Evolutionary conservation across 2,113 vertebrate species (phyloP).

Genomic region (Pitta sordida): DNA sequence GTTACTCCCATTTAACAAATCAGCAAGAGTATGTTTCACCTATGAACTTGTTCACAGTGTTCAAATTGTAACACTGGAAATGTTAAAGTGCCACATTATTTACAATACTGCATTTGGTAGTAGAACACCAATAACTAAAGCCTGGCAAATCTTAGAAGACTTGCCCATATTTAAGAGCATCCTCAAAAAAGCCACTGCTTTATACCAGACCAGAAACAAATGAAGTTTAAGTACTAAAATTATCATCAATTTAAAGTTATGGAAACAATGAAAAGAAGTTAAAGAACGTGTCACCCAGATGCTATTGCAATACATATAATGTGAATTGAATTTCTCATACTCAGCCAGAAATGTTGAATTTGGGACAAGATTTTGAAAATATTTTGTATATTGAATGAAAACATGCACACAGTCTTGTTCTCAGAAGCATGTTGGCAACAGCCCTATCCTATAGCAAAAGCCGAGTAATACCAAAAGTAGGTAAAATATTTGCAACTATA

Average conservation of each 20-base stretch:
- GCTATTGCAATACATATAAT: neutral
- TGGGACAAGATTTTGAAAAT: neutral
- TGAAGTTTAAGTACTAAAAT: neutral
- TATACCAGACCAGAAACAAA: neutral
- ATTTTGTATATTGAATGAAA: neutral
- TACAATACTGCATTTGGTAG: neutral
- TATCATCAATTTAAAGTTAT: neutral
- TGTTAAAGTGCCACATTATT: neutral
- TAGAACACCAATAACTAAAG: neutral
- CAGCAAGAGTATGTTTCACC: neutral
- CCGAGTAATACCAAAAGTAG: neutral
- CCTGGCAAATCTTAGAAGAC: neutral
- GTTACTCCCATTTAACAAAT: neutral
- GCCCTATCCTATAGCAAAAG: neutral
- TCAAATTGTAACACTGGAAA: neutral
- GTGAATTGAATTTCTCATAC: neutral
- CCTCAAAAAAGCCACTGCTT: neutral
- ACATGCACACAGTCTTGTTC: neutral
- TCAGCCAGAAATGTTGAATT: neutral
- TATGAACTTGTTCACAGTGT: neutral
- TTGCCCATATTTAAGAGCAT: neutral
- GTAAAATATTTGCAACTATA: neutral
- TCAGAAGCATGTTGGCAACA: neutral
- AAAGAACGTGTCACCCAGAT: neutral
- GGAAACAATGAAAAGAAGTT: neutral